These are phyloP conservation scores for Euclidia mi DNA, from an alignment of 2,888 invertebrate genomes.

Conservation along the genomic window DNA sequence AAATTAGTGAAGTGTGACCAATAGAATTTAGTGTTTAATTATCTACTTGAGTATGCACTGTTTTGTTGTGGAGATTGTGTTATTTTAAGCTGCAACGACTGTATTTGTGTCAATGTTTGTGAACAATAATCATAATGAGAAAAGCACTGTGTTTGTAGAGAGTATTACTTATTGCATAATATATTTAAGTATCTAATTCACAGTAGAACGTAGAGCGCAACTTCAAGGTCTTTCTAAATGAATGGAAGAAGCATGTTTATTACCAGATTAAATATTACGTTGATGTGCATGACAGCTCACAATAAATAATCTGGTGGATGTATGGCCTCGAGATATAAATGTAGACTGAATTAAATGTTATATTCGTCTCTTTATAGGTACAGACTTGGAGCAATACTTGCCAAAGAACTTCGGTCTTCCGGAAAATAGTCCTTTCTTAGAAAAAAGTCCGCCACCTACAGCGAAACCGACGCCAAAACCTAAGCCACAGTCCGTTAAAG, in stretches of 20 bases:
- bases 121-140: conserved; percentile 22
- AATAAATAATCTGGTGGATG: not conserved
- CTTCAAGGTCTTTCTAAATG: conserved; percentile 6
- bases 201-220: conserved; percentile 32
- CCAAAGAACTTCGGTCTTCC: conserved; percentile 91
- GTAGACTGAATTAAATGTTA: not conserved
- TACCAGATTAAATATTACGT: not conserved
- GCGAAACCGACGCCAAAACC: conserved; percentile 79
- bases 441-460: conserved; percentile 85
- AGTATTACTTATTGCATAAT: conserved; percentile 32
- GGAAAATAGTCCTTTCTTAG: conserved; percentile 85
- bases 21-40: conserved; percentile 38
- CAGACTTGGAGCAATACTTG: conserved; percentile 91
- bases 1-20: conserved; percentile 47
- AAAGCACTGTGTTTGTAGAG: conserved; percentile 45
- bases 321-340: not conserved
- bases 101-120: conserved; percentile 16
- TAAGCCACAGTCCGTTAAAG: conserved; percentile 74
- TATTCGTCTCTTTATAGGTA: conserved; percentile 77
- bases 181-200: conserved; percentile 20
- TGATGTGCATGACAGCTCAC: conserved; percentile 3
- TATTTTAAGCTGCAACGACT: conserved; percentile 24
- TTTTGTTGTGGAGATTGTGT: conserved; percentile 29
- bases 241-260: conserved; percentile 6
- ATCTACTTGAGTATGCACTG: conserved; percentile 34